Evolutionary conservation across 2,888 invertebrate genomes (phyloP).

Genomic region (Pristionchus arcanus): DNA sequence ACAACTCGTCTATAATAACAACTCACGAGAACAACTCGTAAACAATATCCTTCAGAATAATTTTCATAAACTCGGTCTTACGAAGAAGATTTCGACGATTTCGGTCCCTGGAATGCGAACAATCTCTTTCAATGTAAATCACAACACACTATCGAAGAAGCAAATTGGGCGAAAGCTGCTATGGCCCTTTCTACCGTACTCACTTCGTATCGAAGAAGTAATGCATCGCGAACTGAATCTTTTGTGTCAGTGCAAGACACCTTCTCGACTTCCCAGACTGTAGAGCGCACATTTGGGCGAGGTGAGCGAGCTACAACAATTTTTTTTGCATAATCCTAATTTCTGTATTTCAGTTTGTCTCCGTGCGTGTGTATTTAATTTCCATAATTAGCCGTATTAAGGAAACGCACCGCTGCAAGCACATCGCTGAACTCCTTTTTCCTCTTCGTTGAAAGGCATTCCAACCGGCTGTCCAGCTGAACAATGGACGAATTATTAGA

Average conservation of each 20-base stretch:
- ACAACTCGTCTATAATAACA: too few relatives aligned
- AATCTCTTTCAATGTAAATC: neutral
- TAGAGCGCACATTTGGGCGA: neutral
- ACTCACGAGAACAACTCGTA: neutral
- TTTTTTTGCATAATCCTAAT: neutral
- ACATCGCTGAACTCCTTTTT: neutral
- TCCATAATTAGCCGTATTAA: too few relatives aligned
- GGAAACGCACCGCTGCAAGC: neutral
- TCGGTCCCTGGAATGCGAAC: neutral
- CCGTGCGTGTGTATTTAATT: too few relatives aligned
- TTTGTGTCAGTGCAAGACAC: neutral
- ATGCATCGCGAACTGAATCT: neutral
- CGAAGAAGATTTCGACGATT: slow-evolving; percentile 10
- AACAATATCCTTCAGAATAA: neutral
- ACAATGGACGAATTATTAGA: neutral
- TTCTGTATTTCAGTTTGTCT: too few relatives aligned
- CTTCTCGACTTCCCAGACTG: neutral
- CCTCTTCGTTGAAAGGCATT: neutral
- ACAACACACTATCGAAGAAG: neutral
- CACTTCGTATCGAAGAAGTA: slow-evolving; percentile 11
- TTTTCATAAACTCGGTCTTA: neutral
- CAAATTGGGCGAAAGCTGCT: too few relatives aligned
- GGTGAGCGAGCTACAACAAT: neutral
- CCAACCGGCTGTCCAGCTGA: neutral
- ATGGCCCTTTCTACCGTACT: neutral